Conservation (phyloP, 2,888 invertebrate species). For the Bimastos eiseni region DNA sequence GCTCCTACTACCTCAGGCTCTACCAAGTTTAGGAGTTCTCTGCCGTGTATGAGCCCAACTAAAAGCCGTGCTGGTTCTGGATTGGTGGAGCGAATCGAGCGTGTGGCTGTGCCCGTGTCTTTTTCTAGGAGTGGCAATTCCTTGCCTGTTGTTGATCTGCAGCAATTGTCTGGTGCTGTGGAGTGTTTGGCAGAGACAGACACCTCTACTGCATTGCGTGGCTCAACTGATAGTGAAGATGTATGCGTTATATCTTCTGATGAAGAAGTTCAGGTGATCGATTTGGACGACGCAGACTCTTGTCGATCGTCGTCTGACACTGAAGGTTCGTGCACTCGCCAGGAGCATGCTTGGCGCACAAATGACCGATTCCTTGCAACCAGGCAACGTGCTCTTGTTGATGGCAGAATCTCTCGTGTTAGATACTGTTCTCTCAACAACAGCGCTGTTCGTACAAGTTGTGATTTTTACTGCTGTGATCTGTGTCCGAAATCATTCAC, state of each 20-base stretch:
- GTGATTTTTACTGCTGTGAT: background rate
- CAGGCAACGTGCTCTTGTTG: background rate
- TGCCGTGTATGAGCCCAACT: background rate
- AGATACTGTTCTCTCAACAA: background rate
- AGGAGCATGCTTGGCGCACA: background rate
- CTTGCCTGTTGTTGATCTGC: background rate
- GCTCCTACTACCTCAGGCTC: background rate
- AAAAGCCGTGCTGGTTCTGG: background rate
- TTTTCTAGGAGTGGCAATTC: background rate
- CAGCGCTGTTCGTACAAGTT: background rate
- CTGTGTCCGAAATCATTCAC: background rate
- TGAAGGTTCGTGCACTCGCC: background rate
- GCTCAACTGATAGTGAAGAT: background rate
- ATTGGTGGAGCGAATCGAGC: background rate
- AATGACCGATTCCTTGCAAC: background rate
- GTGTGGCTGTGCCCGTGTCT: background rate
- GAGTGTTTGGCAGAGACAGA: background rate
- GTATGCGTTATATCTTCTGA: constrained; percentile 10
- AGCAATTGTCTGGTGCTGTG: background rate
- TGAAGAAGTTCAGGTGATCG: constrained; percentile 23
- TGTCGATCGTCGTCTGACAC: background rate
- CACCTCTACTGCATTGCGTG: background rate
- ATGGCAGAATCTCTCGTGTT: background rate
- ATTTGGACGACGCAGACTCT: background rate
- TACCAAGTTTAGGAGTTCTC: background rate